Evolutionary conservation across 2,797 vertebrate species (phyloP).

Genomic region (Bovichtus variegatus): DNA sequence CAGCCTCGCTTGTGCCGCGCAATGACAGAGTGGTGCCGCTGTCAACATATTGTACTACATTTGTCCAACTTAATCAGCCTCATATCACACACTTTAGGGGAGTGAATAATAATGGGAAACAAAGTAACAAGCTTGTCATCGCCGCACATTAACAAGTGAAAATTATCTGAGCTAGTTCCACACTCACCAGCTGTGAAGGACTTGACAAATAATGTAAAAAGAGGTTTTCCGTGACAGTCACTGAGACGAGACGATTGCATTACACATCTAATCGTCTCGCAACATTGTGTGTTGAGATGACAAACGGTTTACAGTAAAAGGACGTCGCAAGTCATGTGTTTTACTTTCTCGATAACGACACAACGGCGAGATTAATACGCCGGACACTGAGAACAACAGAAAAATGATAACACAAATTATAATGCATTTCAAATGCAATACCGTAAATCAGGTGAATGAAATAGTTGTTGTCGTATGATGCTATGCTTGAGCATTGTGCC

Average conservation of each 20-base stretch:
- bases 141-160: constrained; percentile 43
- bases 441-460: neutral
- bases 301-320: constrained; percentile 33
- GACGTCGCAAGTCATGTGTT: constrained; percentile 35
- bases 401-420: neutral
- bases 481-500: neutral
- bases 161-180: constrained; percentile 38
- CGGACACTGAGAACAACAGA: neutral
- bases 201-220: constrained; percentile 57
- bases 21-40: constrained; percentile 54
- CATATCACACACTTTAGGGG: constrained; percentile 28
- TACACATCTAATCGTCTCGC: constrained; percentile 39
- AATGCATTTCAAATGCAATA: constrained; percentile 1
- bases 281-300: constrained; percentile 23
- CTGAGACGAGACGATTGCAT: constrained; percentile 7
- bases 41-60: constrained; percentile 56
- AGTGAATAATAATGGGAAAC: constrained; percentile 52
- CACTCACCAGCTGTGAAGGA: constrained; percentile 56
- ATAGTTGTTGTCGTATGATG: neutral
- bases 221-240: constrained; percentile 20
- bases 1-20: constrained; percentile 36
- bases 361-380: constrained; percentile 7
- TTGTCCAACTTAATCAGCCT: constrained; percentile 64
- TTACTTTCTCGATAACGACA: constrained; percentile 39
- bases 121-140: constrained; percentile 57